Conservation (phyloP, 37 sponge, comb jelly and placozoan genomes). For the Tethya wilhelma region DNA sequence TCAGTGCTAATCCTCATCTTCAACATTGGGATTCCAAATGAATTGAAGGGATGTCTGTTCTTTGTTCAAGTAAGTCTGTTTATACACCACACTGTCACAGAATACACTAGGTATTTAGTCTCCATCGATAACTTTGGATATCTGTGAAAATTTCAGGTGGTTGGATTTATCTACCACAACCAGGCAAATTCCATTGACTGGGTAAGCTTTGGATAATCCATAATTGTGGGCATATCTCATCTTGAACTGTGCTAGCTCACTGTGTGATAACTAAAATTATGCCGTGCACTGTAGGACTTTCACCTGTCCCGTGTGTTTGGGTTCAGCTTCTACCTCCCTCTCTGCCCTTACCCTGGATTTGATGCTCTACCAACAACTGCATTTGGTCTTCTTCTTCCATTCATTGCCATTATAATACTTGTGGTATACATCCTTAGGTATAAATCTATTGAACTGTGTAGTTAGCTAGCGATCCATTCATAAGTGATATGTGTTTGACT, state of each 20-base stretch:
- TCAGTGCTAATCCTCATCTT: slow-evolving; percentile 30
- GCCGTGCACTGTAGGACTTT: slow-evolving; percentile 6
- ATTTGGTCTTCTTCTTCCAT: slow-evolving; percentile 19
- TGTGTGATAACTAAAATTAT: background rate
- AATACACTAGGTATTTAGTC: no score
- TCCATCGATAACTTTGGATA: background rate
- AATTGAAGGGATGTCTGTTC: slow-evolving; percentile 54
- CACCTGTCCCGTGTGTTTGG: slow-evolving; percentile 36
- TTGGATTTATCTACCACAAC: slow-evolving; percentile 47
- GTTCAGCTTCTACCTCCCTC: slow-evolving; percentile 38
- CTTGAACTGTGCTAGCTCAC: background rate
- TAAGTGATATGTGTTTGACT: background rate
- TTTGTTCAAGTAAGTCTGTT: slow-evolving; percentile 49
- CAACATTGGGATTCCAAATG: slow-evolving; percentile 56
- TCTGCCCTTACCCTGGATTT: slow-evolving; percentile 24
- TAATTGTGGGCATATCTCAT: background rate
- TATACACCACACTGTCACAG: background rate
- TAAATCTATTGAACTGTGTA: background rate
- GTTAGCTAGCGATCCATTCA: slow-evolving; percentile 24
- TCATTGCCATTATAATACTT: slow-evolving; percentile 36
- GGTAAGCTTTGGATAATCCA: background rate
- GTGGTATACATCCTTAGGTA: slow-evolving; percentile 42
- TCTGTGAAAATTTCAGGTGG: slow-evolving; percentile 19
- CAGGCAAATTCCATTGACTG: no score
- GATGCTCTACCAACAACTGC: slow-evolving; percentile 13